phyloP scores from a whole-genome alignment of 2,113 vertebrate genomes.

The Nothobranchius kuhntae region DNA sequence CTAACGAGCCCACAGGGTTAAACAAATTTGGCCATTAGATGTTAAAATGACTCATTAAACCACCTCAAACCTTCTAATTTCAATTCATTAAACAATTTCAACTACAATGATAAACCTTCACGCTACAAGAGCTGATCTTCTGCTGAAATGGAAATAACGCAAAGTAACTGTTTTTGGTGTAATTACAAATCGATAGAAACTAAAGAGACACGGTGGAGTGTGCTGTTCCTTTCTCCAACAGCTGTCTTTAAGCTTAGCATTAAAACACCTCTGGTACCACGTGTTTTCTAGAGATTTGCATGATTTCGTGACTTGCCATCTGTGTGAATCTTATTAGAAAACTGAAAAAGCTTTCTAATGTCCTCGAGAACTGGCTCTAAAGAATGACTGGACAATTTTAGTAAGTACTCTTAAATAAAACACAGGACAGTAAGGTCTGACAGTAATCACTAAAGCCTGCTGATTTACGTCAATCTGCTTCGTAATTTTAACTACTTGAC shows the following conservation, averaged over 20 bases:
- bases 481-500: constrained; percentile 87
- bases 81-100: background rate
- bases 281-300: background rate
- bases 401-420: constrained; percentile 6
- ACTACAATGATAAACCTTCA: constrained; percentile 7
- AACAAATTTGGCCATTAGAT: background rate
- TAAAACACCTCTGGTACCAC: background rate
- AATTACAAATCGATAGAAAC: background rate
- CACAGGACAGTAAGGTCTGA: constrained; percentile 4
- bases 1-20: background rate
- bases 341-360: background rate
- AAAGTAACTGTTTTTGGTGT: constrained; percentile 5
- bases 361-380: constrained; percentile 10
- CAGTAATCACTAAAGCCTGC: constrained; percentile 85
- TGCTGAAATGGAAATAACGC: background rate
- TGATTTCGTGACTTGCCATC: constrained; percentile 19
- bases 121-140: background rate
- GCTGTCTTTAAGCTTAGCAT: background rate
- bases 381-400: background rate
- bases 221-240: background rate
- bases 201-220: constrained; percentile 5
- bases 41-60: constrained; percentile 9
- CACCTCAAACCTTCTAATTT: constrained; percentile 12
- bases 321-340: constrained; percentile 1
- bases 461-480: constrained; percentile 61